phyloP scores from a whole-genome alignment of 2,113 vertebrate species.

The Sialia sialis region DNA sequence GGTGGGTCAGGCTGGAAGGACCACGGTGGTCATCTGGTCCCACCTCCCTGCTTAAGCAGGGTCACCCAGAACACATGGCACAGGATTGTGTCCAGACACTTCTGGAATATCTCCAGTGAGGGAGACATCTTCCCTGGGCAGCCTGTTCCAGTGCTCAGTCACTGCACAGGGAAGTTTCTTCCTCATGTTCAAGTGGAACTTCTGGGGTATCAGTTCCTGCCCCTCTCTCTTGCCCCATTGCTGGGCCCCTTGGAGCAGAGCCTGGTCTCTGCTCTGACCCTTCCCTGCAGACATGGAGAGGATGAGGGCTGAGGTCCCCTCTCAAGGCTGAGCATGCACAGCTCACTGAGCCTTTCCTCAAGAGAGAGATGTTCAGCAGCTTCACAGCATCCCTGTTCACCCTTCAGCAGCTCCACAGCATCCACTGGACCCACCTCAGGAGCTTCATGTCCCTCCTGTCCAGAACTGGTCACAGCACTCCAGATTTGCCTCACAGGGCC shows the following conservation, averaged over 20 bases:
- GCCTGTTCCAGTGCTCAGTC: background rate
- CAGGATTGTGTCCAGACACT: background rate
- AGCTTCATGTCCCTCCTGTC: background rate
- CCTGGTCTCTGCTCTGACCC: background rate
- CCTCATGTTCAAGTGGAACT: background rate
- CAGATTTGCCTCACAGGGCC: background rate
- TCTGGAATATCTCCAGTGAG: background rate
- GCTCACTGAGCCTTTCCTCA: background rate
- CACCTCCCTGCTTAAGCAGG: background rate
- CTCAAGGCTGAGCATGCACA: background rate
- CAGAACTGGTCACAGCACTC: background rate
- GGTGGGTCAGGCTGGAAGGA: background rate
- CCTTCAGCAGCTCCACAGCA: background rate
- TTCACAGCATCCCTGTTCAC: fast-evolving
- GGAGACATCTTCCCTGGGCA: background rate
- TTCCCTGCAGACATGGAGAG: background rate
- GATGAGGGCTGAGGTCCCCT: background rate
- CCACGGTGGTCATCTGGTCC: background rate
- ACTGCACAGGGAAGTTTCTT: background rate
- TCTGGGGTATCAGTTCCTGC: background rate
- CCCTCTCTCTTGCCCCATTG: background rate
- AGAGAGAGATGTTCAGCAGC: background rate
- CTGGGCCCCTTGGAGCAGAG: background rate
- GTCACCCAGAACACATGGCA: background rate
- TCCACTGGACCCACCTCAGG: background rate